Evolutionary conservation across 2,888 invertebrate genomes (phyloP).

Genomic region (Cephalotes varians): DNA sequence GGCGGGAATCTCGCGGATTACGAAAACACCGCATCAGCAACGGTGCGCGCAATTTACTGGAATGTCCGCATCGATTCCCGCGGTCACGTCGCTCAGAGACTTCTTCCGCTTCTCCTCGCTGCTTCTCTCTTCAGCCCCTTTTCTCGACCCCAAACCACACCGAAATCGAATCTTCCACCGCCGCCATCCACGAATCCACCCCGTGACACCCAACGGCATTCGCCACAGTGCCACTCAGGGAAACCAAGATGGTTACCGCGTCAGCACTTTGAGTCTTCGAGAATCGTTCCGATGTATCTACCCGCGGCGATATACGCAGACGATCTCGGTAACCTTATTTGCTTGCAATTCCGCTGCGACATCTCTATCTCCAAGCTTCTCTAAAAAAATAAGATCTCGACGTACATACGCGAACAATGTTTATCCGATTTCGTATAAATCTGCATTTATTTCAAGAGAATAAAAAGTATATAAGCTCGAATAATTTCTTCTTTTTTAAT

Average conservation of each 20-base stretch:
- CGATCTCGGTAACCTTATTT: constrained; percentile 16
- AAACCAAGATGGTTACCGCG: constrained; percentile 77
- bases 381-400: background rate
- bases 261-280: constrained; percentile 74
- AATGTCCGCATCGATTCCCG: constrained; percentile 72
- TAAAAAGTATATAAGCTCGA: background rate
- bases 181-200: constrained; percentile 61
- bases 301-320: constrained; percentile 29
- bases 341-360: constrained; percentile 27
- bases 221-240: constrained; percentile 76
- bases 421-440: background rate
- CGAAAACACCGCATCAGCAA: constrained; percentile 77
- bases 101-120: constrained; percentile 57
- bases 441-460: background rate
- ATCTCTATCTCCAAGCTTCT: background rate
- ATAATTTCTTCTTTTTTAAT: background rate
- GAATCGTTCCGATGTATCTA: constrained; percentile 19
- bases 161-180: constrained; percentile 55
- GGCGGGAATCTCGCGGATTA: constrained; percentile 65
- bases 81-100: constrained; percentile 75
- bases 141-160: constrained; percentile 45
- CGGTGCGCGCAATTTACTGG: constrained; percentile 62
- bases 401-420: background rate
- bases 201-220: constrained; percentile 70
- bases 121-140: constrained; percentile 15